phyloP scores from a whole-genome alignment of 2,888 invertebrate genomes.

The Pantelozetes paolii region DNA sequence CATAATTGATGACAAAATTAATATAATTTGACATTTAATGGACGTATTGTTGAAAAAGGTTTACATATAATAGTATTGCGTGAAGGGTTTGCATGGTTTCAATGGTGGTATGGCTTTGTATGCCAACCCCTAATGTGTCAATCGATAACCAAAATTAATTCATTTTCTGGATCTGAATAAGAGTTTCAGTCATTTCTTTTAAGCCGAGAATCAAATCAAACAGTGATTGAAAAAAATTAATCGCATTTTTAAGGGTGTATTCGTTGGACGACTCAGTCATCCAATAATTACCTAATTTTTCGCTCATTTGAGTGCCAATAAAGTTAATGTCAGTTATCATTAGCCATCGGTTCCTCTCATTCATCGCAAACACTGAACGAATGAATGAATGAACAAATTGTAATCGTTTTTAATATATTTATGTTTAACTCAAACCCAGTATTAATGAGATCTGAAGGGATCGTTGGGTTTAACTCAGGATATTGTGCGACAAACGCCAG shows the following conservation, averaged over 20 bases:
- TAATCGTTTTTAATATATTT: slow-evolving; percentile 3
- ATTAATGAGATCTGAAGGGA: no score
- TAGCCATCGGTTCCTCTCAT: not conserved
- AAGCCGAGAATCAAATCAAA: not conserved
- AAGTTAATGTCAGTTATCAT: not conserved
- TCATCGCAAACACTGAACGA: not conserved
- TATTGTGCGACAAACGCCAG: no score
- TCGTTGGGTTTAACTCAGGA: no score
- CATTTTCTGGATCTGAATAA: not conserved
- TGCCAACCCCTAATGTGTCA: slow-evolving; percentile 3
- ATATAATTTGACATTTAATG: slow-evolving; percentile 10
- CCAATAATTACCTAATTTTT: slow-evolving; percentile 10
- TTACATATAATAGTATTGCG: not conserved
- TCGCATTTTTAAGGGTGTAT: slow-evolving; percentile 6
- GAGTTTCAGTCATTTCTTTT: not conserved
- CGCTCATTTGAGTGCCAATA: not conserved
- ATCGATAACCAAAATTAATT: slow-evolving; percentile 10
- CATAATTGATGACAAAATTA: slow-evolving; percentile 4
- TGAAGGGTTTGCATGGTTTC: not conserved
- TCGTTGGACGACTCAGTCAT: not conserved
- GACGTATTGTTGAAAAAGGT: not conserved
- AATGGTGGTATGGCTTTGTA: no score
- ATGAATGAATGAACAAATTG: not conserved
- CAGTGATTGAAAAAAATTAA: not conserved
- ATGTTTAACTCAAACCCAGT: no score